Evolutionary conservation across 2,888 invertebrate genomes (phyloP).

Genomic region (Toxonevra muliebris): DNA sequence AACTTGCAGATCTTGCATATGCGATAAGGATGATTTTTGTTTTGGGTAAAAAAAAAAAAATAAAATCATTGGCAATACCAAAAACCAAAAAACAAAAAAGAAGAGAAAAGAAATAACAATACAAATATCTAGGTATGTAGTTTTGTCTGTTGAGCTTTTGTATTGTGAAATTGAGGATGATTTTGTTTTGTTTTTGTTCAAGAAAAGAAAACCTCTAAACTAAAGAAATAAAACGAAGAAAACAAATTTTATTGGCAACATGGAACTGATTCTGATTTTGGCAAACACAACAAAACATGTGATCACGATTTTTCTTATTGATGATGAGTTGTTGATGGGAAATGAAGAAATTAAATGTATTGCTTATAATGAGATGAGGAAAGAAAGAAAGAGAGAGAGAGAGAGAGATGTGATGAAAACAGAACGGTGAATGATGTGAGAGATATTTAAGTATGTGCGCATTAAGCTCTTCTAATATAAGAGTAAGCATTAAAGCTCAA

Average conservation of each 20-base stretch:
- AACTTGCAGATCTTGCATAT: constrained; percentile 34
- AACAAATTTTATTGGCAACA: not conserved
- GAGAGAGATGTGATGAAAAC: not conserved
- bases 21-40: constrained; percentile 25
- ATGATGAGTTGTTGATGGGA: constrained; percentile 28
- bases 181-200: constrained; percentile 11
- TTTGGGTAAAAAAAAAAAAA: not conserved
- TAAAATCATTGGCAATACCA: too few species aligned
- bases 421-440: too few species aligned
- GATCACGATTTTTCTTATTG: constrained; percentile 29
- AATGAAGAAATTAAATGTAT: constrained; percentile 29
- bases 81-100: too few species aligned
- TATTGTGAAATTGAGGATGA: not conserved
- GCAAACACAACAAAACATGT: constrained; percentile 1
- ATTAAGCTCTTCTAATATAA: too few species aligned
- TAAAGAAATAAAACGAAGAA: not conserved
- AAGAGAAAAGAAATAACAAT: too few species aligned
- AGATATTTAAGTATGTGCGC: too few species aligned
- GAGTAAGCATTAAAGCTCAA: too few species aligned
- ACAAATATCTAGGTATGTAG: too few species aligned
- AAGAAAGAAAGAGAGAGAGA: too few species aligned
- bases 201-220: not conserved
- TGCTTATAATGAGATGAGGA: not conserved
- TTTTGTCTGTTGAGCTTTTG: not conserved
- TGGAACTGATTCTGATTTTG: not conserved